Base-by-base conservation (phyloP, 2,888 invertebrate species). In the Meta bourneti region DNA sequence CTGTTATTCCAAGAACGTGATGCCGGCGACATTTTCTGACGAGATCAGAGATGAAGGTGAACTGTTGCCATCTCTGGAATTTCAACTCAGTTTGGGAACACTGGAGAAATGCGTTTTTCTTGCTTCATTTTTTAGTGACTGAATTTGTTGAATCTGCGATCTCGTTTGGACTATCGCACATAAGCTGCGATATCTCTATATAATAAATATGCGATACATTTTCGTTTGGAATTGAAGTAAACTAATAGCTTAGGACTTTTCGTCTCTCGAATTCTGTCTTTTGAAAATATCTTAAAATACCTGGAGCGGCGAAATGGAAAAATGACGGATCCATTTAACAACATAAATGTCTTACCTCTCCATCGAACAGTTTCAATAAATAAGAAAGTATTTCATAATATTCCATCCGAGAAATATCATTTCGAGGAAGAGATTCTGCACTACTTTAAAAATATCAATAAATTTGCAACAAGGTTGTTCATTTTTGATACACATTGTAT, bases 1-100 rank as follows among this genome's bases (percentile, higher is more conserved):
- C 49, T 79, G 90, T 90, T 90, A 74, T 90, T 90, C 79, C 16
- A 49, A 69, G 61, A 85, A 90, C 85, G 90, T 90, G 90, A 89
- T 77, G 54, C 84, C 51, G 16, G 13, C 9, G 85, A 90, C 69
- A 90, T 90, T 79, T 90, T 74, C 52, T 61, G 79, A 90, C 71
- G 52, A 90, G 72, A 85, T 69, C 70, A 79, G 48, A 52, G 6
- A n/a, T 6, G 72, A 70, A 83, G 52, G 13, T 51, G 16, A 54
- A 13, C 51, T 49, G 78, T 19, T 48, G 13, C 54, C 48, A 69
- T 71, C 20, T 80, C 71, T 20, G 13, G 90, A 51, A 80, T 80
- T 90, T 79, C 79, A 90, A 90, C 84, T 85, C 90, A 85, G 84
- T 90, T 90, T 90, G 69, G n/a, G n/a, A 74, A 8, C 49, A 51